These are phyloP conservation scores for Ectemnius continuus DNA, from an alignment of 2,888 invertebrate species.

Conservation along the genomic window DNA sequence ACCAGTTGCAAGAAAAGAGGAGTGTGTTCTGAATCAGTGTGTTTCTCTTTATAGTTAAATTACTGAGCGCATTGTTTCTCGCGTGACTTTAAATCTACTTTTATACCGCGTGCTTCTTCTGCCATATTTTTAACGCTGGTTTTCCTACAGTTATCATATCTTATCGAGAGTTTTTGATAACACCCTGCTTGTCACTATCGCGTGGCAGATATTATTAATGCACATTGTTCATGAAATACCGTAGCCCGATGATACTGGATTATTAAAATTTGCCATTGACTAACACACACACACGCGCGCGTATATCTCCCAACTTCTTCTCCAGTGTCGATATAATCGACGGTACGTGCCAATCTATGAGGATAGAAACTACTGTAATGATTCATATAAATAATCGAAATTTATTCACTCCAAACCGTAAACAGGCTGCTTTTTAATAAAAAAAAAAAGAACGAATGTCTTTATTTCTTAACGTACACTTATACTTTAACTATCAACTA, in stretches of 20 bases:
- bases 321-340: too few species aligned
- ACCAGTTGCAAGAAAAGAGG: too few species aligned
- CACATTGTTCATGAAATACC: slow-evolving; percentile 55
- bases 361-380: too few species aligned
- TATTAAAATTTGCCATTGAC: slow-evolving; percentile 56
- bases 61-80: too few species aligned
- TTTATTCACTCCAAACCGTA: slow-evolving; percentile 12
- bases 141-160: slow-evolving; percentile 16
- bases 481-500: slow-evolving; percentile 53
- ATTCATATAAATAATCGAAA: background rate
- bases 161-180: slow-evolving; percentile 33
- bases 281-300: background rate
- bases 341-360: too few species aligned
- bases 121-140: slow-evolving; percentile 26
- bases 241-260: slow-evolving; percentile 54
- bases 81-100: slow-evolving; percentile 16
- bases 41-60: too few species aligned
- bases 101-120: slow-evolving; percentile 19
- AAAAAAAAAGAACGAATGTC: slow-evolving; percentile 36
- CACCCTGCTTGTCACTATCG: slow-evolving; percentile 16
- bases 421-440: slow-evolving; percentile 16
- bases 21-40: too few species aligned
- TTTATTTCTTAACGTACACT: slow-evolving; percentile 49
- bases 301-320: too few species aligned
- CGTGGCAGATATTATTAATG: slow-evolving; percentile 49